Evolutionary conservation across 92 coral and sea anemone genomes (phyloP).

Genomic region (Epizoanthus rinbou): DNA sequence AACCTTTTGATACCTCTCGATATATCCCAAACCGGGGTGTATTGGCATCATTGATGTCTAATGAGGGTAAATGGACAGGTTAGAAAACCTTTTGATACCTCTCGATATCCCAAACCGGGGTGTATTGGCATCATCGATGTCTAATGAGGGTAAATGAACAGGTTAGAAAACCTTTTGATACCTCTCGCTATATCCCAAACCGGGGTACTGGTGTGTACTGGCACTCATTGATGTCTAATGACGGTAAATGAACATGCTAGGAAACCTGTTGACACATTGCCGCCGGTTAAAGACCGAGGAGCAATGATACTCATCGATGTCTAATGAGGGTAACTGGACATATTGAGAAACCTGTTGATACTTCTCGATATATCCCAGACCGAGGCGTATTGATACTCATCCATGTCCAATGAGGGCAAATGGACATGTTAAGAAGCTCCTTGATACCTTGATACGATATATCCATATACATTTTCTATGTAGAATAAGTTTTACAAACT

Average conservation of each 20-base stretch:
- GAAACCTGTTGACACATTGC: too few relatives aligned
- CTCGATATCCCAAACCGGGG: not conserved
- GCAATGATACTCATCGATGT: constrained; percentile 30
- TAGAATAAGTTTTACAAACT: too few relatives aligned
- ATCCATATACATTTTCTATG: not conserved
- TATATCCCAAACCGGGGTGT: not conserved
- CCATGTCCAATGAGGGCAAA: not conserved
- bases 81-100: not conserved
- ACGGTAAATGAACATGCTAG: not conserved
- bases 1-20: not conserved
- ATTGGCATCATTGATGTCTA: constrained; percentile 20
- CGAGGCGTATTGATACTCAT: not conserved
- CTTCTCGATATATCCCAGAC: not conserved
- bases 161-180: not conserved
- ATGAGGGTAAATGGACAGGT: not conserved
- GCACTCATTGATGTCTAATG: constrained; percentile 31
- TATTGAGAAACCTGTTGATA: not conserved
- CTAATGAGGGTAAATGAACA: not conserved
- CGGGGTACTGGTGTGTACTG: not conserved
- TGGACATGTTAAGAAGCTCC: not conserved
- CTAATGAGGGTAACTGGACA: not conserved
- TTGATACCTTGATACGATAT: not conserved
- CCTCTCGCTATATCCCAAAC: not conserved
- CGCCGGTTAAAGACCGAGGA: too few relatives aligned
- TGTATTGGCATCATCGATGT: constrained; percentile 16